Evolutionary conservation across 2,113 vertebrate species (phyloP).

Genomic region (Brachyhypopomus occidentalis): DNA sequence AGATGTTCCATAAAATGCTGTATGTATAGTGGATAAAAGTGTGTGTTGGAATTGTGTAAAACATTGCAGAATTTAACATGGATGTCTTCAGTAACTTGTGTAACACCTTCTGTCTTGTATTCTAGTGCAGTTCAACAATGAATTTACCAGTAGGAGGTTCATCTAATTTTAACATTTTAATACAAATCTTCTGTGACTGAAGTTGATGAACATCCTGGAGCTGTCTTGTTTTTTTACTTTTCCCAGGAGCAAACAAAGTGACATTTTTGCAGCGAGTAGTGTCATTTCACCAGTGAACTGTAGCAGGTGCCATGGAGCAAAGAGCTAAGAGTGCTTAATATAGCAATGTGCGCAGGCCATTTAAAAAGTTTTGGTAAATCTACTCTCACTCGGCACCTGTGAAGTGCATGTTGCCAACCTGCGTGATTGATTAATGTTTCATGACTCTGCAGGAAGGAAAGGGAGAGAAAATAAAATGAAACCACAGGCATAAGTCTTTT

Average conservation of each 20-base stretch:
- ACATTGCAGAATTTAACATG: slow-evolving; percentile 50
- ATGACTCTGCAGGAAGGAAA: not conserved
- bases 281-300: slow-evolving; percentile 34
- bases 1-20: not conserved
- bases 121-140: too few relatives aligned
- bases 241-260: not conserved
- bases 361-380: slow-evolving; percentile 72
- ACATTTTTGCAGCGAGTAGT: not conserved
- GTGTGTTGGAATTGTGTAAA: not conserved
- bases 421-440: slow-evolving; percentile 19
- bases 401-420: slow-evolving; percentile 61
- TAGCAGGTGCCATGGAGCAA: slow-evolving; percentile 50
- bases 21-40: not conserved
- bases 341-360: slow-evolving; percentile 52
- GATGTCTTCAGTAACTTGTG: slow-evolving; percentile 57
- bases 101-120: slow-evolving; percentile 52
- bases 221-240: not conserved
- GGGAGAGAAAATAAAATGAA: not conserved
- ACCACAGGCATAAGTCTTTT: not conserved
- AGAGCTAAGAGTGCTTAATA: slow-evolving; percentile 64
- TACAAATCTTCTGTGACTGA: not conserved
- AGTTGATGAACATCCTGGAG: not conserved
- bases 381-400: slow-evolving; percentile 67
- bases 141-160: not conserved
- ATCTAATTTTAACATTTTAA: slow-evolving; percentile 5